Conservation (phyloP, 2,797 vertebrate species). For the Hoplostethus atlanticus region DNA sequence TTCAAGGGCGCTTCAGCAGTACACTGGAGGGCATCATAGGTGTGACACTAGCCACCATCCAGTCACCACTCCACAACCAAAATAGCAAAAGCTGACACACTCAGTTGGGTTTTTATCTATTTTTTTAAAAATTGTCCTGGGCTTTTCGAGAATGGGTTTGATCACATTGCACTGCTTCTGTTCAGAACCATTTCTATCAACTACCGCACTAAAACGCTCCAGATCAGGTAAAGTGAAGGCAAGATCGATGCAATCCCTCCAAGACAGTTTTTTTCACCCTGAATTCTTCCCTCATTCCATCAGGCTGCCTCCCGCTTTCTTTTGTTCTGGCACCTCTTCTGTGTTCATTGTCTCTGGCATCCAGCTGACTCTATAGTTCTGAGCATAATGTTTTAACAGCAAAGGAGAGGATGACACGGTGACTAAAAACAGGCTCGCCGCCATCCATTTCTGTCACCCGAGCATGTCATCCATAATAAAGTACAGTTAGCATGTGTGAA, state of each 20-base stretch:
- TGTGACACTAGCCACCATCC: background rate
- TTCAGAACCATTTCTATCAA: conserved; percentile 23
- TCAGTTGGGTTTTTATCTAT: background rate
- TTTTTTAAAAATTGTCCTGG: conserved; percentile 19
- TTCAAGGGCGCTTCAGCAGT: background rate
- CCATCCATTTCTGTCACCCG: conserved; percentile 54
- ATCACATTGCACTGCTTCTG: background rate
- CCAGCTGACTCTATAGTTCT: conserved; percentile 30
- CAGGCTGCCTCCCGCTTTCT: conserved; percentile 16
- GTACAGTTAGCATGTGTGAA: conserved; percentile 55
- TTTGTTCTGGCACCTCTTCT: conserved; percentile 28
- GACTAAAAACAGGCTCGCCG: conserved; percentile 53
- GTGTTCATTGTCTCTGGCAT: conserved; percentile 31
- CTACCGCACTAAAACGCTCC: conserved; percentile 1
- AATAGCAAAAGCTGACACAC: too few species aligned
- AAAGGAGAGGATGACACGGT: conserved; percentile 45
- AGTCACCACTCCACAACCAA: background rate
- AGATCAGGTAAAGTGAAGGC: conserved; percentile 28
- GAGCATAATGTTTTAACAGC: conserved; percentile 31
- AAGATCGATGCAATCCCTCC: conserved; percentile 31
- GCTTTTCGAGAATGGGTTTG: background rate
- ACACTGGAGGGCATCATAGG: background rate
- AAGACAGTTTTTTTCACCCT: conserved; percentile 18
- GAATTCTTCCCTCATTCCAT: conserved; percentile 18
- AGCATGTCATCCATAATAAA: conserved; percentile 57